These are phyloP conservation scores for Asbolus verrucosus DNA, from an alignment of 1,140 invertebrate genomes.

Conservation along the genomic window DNA sequence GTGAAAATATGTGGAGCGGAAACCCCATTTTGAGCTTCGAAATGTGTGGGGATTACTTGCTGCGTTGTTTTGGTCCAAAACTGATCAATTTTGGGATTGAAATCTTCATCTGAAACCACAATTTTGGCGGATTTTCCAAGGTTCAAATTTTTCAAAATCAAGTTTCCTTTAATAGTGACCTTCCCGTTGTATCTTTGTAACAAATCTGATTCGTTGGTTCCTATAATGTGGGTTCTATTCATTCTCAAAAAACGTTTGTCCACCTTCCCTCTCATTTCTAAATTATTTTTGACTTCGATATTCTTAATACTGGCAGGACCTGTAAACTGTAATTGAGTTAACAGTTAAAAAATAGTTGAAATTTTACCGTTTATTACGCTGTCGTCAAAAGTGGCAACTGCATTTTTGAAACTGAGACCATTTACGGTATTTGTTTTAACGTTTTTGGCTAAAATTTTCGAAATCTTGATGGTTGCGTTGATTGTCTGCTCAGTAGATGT, in stretches of 20 bases:
- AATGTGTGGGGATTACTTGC: conserved; percentile 57
- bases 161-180: conserved; percentile 56
- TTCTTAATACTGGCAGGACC: conserved; percentile 54
- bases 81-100: conserved; percentile 48
- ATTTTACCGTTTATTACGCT: conserved; percentile 41
- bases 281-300: conserved; percentile 50
- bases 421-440: conserved; percentile 52
- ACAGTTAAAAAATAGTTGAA: background rate
- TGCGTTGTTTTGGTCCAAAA: conserved; percentile 60
- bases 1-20: conserved; percentile 52
- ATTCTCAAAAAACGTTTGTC: conserved; percentile 45
- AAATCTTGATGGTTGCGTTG: conserved; percentile 52
- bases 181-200: conserved; percentile 56
- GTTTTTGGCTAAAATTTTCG: conserved; percentile 48
- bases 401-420: conserved; percentile 48
- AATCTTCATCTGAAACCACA: conserved; percentile 50
- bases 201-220: conserved; percentile 56
- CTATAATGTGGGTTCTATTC: conserved; percentile 47
- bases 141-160: conserved; percentile 52
- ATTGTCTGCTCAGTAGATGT: conserved; percentile 56
- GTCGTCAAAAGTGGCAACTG: conserved; percentile 45
- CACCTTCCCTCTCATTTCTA: conserved; percentile 49
- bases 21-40: conserved; percentile 53
- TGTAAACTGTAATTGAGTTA: conserved; percentile 40
- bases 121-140: conserved; percentile 47